Evolutionary conservation across 2,797 vertebrate species (phyloP).

Genomic region (Diglossa cyanea): DNA sequence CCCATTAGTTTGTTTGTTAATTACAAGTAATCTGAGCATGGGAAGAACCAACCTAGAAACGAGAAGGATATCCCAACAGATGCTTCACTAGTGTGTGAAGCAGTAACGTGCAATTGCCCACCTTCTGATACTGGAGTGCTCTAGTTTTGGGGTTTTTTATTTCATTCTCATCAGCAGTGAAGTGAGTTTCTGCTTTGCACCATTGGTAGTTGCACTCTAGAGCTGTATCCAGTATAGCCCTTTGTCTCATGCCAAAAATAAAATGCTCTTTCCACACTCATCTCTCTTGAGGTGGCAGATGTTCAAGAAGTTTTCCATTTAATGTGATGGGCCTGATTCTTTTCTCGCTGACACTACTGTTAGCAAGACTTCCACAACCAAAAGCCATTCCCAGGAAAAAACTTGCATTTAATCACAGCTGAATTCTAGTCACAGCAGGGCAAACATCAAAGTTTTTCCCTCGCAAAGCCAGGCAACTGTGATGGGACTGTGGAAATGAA

Average conservation of each 20-base stretch:
- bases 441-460: neutral
- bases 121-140: neutral
- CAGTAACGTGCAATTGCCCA: neutral
- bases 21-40: neutral
- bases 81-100: neutral
- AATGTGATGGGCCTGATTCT: conserved; percentile 15
- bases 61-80: neutral
- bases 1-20: neutral
- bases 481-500: conserved; percentile 33
- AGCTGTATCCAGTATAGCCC: neutral
- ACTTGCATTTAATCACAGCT: neutral
- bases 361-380: neutral
- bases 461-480: neutral
- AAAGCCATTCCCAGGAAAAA: neutral
- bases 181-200: neutral
- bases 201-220: neutral
- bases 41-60: neutral
- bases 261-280: neutral
- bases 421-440: neutral
- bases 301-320: conserved; percentile 27
- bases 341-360: neutral
- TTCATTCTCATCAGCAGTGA: neutral
- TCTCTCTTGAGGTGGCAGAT: neutral
- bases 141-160: neutral
- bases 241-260: conserved; percentile 21